Evolutionary conservation across 2,888 invertebrate species (phyloP), one percentile per base, ranked within the genome.

Genomic region (Oegoconia quadripuncta): DNA sequence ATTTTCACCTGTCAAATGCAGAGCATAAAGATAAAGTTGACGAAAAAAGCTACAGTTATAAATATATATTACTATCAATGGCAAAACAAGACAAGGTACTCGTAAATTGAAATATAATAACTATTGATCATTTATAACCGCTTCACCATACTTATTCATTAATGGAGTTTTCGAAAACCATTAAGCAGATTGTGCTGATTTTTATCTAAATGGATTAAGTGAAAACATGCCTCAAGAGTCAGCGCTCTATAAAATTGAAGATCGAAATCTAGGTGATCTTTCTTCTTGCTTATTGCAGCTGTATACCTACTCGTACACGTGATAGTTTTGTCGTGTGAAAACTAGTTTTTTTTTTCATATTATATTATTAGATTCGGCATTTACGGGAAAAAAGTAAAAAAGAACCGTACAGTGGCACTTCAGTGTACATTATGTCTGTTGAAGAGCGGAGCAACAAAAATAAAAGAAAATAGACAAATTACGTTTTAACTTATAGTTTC

Each of bases 121-220:
- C 39, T 43, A 43, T 46, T 43, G 42, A 39, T 41, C n/a, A 36
- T 35, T 41, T 23, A 31, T 31, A 34, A 37, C 32, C 35, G 27
- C 40, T 41, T 45, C 41, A 3, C 4, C 11, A 25, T 31, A 39
- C 15, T 29, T 45, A 51, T 55, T 60, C 55, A 59, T 59, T 60
- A 59, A 61, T 59, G 46, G 58, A 44, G 52, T 59, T 65, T 65
- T 61, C 57, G 53, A 64, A 64, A 59, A 62, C 54, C 54, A 64
- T 65, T 68, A 68, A 58, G 48, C 49, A 34, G 44, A 54, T 57
- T 57, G 55, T 58, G 52, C 46, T 48, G 74, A 75, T 74, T 58
- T 56, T 64, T 60, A 77, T 78, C 75, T 77, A 64, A 76, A 73
- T 74, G 62, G 63, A 64, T 59, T 70, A 68, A 69, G 71, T 72